phyloP scores from a whole-genome alignment of 2,888 invertebrate genomes.

The Magallana nippona region DNA sequence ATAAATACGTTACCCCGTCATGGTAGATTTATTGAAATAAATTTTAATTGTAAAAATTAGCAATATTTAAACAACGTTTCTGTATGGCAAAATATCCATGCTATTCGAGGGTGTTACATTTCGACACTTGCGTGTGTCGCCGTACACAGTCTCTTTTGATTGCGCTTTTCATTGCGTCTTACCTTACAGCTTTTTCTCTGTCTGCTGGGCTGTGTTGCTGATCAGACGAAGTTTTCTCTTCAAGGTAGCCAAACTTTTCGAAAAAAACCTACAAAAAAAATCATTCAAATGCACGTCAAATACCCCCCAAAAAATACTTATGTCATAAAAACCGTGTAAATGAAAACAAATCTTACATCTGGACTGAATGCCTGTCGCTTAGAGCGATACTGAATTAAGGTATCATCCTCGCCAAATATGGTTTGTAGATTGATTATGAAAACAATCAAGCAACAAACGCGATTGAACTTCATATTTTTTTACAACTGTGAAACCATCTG shows the following conservation, averaged over 20 bases:
- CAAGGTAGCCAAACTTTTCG: conserved; percentile 73
- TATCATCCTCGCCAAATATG: not conserved
- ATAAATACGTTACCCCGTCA: too few relatives aligned
- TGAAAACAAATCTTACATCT: not conserved
- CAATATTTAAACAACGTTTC: too few relatives aligned
- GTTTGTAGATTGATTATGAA: not conserved
- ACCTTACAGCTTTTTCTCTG: conserved; percentile 62
- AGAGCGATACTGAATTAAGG: not conserved
- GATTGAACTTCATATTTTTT: not conserved
- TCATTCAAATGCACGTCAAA: not conserved
- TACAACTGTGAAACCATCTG: too few relatives aligned
- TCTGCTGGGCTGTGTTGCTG: conserved; percentile 61
- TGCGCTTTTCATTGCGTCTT: not conserved
- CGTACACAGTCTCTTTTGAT: too few relatives aligned
- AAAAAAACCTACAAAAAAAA: conserved; percentile 63
- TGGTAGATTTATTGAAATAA: too few relatives aligned
- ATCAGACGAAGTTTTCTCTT: conserved; percentile 45
- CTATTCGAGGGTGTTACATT: too few relatives aligned
- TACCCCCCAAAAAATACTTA: too few relatives aligned
- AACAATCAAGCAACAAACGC: not conserved
- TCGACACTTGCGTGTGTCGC: too few relatives aligned
- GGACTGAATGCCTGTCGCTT: conserved; percentile 19
- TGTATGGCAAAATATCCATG: too few relatives aligned
- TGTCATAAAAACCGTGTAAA: not conserved
- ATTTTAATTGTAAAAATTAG: too few relatives aligned